Percentiles rank a stretch among this genome's conserved stretches.
Conservation (phyloP, 2,113 vertebrate genomes). For the Polypterus senegalus region DNA sequence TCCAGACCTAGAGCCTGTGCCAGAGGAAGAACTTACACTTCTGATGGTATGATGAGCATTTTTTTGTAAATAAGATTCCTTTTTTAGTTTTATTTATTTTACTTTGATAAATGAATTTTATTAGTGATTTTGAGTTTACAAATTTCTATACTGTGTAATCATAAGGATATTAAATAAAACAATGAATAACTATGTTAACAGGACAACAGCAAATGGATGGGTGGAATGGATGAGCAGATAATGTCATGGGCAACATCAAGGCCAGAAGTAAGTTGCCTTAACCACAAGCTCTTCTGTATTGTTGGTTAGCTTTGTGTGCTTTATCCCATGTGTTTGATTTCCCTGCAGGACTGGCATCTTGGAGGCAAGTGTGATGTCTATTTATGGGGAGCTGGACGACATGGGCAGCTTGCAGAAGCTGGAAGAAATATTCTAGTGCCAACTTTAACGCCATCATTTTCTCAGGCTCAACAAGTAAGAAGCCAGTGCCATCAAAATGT, state of each 20-base stretch:
- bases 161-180: too few relatives aligned
- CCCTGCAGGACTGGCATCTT: slow-evolving; percentile 82
- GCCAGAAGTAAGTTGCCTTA: slow-evolving; percentile 67
- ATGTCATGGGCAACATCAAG: slow-evolving; percentile 94
- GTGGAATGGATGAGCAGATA: slow-evolving; percentile 88
- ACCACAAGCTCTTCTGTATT: too few relatives aligned
- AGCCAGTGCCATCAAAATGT: too few relatives aligned
- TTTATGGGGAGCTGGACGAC: slow-evolving; percentile 87
- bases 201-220: slow-evolving; percentile 95
- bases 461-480: slow-evolving; percentile 85
- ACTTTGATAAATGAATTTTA: too few relatives aligned
- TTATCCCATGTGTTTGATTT: slow-evolving; percentile 17
- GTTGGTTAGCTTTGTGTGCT: not conserved
- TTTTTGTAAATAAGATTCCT: not conserved
- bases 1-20: slow-evolving; percentile 83
- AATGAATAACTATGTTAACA: slow-evolving; percentile 29
- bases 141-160: too few relatives aligned
- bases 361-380: slow-evolving; percentile 89
- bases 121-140: too few relatives aligned
- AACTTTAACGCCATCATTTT: slow-evolving; percentile 74
- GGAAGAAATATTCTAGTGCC: slow-evolving; percentile 89
- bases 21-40: slow-evolving; percentile 75
- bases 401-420: slow-evolving; percentile 87
- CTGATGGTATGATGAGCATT: slow-evolving; percentile 65
- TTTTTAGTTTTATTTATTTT: too few relatives aligned